phyloP scores from a whole-genome alignment of 2,888 invertebrate genomes.

The Plagiodera versicolora region DNA sequence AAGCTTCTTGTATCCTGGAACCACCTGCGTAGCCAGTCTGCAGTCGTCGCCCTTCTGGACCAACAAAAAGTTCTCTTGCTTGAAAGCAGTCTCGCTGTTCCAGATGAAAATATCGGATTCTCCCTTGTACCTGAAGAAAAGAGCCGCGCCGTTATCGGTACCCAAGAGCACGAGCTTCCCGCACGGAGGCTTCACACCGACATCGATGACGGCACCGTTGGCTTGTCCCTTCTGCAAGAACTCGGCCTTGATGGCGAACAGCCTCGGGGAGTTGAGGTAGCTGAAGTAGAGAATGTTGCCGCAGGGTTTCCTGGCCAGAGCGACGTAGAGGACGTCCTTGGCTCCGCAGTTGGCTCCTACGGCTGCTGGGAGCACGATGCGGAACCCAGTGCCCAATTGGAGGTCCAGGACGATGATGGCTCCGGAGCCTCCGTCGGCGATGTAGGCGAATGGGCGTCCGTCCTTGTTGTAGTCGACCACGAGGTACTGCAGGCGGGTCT shows the following conservation, averaged over 20 bases:
- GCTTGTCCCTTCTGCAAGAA: constrained; percentile 60
- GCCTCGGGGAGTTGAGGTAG: constrained; percentile 59
- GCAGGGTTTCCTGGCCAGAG: constrained; percentile 57
- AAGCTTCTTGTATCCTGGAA: constrained; percentile 51
- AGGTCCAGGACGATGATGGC: constrained; percentile 70
- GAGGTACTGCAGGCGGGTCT: constrained; percentile 68
- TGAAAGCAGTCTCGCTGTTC: constrained; percentile 63
- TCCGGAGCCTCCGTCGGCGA: constrained; percentile 71
- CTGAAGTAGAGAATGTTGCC: constrained; percentile 58
- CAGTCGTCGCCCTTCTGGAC: constrained; percentile 63
- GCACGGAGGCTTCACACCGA: constrained; percentile 54
- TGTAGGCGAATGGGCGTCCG: constrained; percentile 65
- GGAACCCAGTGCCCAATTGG: constrained; percentile 62
- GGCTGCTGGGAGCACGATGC: constrained; percentile 64
- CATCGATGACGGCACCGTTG: constrained; percentile 61
- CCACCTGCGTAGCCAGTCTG: constrained; percentile 62
- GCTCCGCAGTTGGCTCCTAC: constrained; percentile 45
- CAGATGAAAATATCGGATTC: constrained; percentile 66
- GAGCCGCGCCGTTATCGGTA: constrained; percentile 61
- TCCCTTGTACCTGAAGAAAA: constrained; percentile 66
- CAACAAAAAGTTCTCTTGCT: constrained; percentile 59
- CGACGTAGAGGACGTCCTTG: constrained; percentile 64
- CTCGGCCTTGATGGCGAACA: constrained; percentile 62
- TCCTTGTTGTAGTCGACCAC: constrained; percentile 67
- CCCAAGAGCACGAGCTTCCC: constrained; percentile 62